Base-by-base conservation (phyloP, 1,140 invertebrate genomes). In the Drosophila suzukii region DNA sequence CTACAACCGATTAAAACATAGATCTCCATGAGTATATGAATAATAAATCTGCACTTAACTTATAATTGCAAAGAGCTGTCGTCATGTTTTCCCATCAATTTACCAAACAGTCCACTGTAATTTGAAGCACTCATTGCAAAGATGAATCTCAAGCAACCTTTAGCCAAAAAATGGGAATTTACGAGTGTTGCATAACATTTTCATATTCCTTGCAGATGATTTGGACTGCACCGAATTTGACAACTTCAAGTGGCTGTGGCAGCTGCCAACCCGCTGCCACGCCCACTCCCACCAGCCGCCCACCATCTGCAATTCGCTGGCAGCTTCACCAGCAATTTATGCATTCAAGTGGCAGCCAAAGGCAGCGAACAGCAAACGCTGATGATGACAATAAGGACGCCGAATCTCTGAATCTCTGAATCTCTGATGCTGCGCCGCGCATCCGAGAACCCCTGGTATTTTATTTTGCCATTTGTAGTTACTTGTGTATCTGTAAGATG, bases 271-370 rank as follows among this genome's bases (percentile, higher is more conserved):
- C 43, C 20, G 13, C 36, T 47, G 24, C 39, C 24, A 24, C 50
- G 49, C 49, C 38, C 59, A 59, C 39, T 8, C 6, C 53, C 59
- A 58, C 41, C 39, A 78, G 10, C 65, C 17, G 36, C 51, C 68
- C 81, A 70, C 59, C 68, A 50, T 70, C 78, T 85, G 75, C 62
- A 63, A 71, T 71, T 71, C 67, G n/a, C 51, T 71, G 67, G 51
- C 67, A 71, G 67, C 68, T 71, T 72, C 78, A 86, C 72, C 75
- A 68, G 75, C 82, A 86, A 86, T 86, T 86, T 86, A 86, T 88
- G 83, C 78, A 86, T 88, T 86, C 83, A 88, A 86, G 82, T 88
- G 82, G 78, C 81, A 81, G 73, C 81, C 58, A 78, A 78, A 61
- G 63, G 67, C 67, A 74, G 63, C 46, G 65, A 68, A 68, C 74